Evolutionary conservation across 2,113 vertebrate species (phyloP).

Genomic region (Cinclus cinclus): DNA sequence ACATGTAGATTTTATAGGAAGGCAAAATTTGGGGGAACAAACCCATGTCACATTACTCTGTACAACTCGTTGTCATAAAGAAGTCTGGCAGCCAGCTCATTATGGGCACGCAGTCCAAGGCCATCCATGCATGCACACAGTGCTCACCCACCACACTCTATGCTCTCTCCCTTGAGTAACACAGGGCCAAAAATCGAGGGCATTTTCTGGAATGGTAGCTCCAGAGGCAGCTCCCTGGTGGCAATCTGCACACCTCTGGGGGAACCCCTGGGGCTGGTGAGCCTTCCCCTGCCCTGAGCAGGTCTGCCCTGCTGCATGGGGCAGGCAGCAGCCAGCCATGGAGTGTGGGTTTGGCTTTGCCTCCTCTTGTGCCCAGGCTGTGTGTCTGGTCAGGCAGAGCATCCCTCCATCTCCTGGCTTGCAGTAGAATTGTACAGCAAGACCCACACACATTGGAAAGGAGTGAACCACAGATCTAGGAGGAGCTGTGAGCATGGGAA

Average conservation of each 20-base stretch:
- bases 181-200: background rate
- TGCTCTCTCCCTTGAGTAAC: background rate
- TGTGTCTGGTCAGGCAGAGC: rapidly evolving
- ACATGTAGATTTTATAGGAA: background rate
- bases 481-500: background rate
- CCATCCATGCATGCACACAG: too few relatives aligned
- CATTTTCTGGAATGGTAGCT: background rate
- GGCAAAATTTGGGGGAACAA: background rate
- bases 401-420: background rate
- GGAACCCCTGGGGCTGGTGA: background rate
- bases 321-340: background rate
- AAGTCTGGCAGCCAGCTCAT: background rate
- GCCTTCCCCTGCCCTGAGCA: background rate
- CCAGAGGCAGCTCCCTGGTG: background rate
- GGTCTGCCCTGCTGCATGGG: background rate
- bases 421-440: background rate
- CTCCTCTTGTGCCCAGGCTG: background rate
- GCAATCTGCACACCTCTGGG: background rate
- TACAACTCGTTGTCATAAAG: background rate
- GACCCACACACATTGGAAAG: rapidly evolving
- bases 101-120: too few relatives aligned
- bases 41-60: background rate
- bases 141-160: rapidly evolving
- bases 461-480: background rate
- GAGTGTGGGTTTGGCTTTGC: background rate